Conservation (phyloP, 2,113 vertebrate genomes). For the Amblyornis subalaris region DNA sequence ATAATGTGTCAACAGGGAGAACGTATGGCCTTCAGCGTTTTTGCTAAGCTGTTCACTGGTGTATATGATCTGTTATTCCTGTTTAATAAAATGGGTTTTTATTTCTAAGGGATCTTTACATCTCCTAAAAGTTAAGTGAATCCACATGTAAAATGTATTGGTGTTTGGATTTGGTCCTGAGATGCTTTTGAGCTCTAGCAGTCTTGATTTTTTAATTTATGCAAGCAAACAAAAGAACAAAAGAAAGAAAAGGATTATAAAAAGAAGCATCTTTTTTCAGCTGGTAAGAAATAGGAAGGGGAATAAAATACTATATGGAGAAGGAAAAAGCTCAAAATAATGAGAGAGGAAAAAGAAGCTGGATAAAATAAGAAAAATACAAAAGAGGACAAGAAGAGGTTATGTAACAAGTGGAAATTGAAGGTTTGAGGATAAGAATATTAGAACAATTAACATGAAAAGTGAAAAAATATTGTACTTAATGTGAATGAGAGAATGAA, state of each 20-base stretch:
- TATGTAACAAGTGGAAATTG: neutral
- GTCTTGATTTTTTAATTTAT: neutral
- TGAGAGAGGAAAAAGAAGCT: neutral
- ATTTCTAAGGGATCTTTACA: neutral
- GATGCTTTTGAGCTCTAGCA: neutral
- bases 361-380: neutral
- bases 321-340: neutral
- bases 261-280: neutral
- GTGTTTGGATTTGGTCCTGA: neutral
- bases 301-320: neutral
- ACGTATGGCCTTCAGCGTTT: neutral
- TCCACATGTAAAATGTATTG: neutral
- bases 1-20: neutral
- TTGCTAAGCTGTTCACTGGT: neutral
- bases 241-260: neutral
- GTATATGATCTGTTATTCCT: neutral
- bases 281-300: neutral
- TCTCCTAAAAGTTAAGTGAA: neutral
- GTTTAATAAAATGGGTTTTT: neutral
- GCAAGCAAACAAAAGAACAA: neutral
- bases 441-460: constrained; percentile 1
- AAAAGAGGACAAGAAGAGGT: neutral
- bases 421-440: neutral
- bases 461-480: neutral
- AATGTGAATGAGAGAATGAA: neutral